Evolutionary conservation across 2,113 vertebrate species (phyloP).

Genomic region (Corythaixoides concolor): DNA sequence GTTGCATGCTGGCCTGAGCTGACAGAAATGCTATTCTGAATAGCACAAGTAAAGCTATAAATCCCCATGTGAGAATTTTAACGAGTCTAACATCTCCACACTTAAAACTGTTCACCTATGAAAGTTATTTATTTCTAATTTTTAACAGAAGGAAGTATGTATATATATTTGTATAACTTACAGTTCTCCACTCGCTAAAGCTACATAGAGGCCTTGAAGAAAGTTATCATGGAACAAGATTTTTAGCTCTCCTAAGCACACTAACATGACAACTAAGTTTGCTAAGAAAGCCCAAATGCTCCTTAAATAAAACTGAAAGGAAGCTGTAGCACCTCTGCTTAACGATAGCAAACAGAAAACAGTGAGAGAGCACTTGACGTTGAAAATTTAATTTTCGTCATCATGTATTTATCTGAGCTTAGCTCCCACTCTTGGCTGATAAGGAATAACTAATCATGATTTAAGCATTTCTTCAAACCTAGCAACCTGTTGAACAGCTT

Average conservation of each 20-base stretch:
- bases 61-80: neutral
- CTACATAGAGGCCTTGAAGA: neutral
- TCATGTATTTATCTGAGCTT: constrained; percentile 72
- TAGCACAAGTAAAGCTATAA: neutral
- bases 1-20: neutral
- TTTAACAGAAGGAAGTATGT: neutral
- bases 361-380: constrained; percentile 45
- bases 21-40: neutral
- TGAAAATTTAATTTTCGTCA: constrained; percentile 69
- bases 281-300: constrained; percentile 25
- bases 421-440: constrained; percentile 73
- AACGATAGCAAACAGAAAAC: constrained; percentile 50
- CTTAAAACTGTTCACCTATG: neutral
- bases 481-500: constrained; percentile 83
- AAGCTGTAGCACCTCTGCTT: constrained; percentile 48
- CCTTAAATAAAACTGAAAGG: constrained; percentile 46
- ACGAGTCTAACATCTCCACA: neutral
- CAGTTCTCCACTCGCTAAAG: neutral
- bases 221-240: constrained; percentile 34
- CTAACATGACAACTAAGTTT: constrained; percentile 12
- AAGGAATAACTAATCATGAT: constrained; percentile 77
- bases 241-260: constrained; percentile 17
- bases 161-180: neutral
- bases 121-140: neutral
- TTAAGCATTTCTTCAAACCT: constrained; percentile 81